These are phyloP conservation scores for Phaenicophaeus curvirostris DNA, from an alignment of 2,797 vertebrate species.

Conservation along the genomic window DNA sequence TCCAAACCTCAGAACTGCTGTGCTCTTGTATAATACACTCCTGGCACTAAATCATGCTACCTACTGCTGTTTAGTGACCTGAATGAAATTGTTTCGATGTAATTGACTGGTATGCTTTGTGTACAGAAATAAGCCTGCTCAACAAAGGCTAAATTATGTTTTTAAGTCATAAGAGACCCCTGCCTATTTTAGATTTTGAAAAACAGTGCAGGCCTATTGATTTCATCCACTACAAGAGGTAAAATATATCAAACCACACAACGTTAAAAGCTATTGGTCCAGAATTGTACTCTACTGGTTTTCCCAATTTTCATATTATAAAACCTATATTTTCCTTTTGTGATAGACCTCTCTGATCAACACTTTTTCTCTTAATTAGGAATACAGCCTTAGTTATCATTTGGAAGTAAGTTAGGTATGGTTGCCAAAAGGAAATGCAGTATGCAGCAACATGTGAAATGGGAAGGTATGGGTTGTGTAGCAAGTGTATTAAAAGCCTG, in stretches of 20 bases:
- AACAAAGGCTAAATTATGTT: slow-evolving; percentile 64
- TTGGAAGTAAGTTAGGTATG: slow-evolving; percentile 7
- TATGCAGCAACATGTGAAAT: neutral
- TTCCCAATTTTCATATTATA: neutral
- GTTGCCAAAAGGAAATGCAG: neutral
- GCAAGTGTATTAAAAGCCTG: neutral
- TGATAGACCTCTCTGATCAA: slow-evolving; percentile 12
- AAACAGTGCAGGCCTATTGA: neutral
- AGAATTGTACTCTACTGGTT: neutral
- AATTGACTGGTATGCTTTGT: slow-evolving; percentile 67
- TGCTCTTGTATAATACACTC: slow-evolving; percentile 56
- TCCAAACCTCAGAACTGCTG: slow-evolving; percentile 47
- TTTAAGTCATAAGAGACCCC: slow-evolving; percentile 10
- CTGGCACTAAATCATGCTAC: slow-evolving; percentile 53
- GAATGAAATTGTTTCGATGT: slow-evolving; percentile 67
- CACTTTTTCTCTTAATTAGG: slow-evolving; percentile 14
- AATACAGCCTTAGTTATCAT: neutral
- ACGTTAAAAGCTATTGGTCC: neutral
- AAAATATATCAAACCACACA: neutral
- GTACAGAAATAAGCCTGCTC: slow-evolving; percentile 57
- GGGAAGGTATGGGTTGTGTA: neutral
- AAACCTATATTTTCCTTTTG: neutral
- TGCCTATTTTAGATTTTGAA: slow-evolving; percentile 12
- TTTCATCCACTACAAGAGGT: neutral
- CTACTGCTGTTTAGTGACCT: slow-evolving; percentile 66